Base-by-base conservation (phyloP, 1,140 invertebrate species). In the Drosophila malerkotliana region DNA sequence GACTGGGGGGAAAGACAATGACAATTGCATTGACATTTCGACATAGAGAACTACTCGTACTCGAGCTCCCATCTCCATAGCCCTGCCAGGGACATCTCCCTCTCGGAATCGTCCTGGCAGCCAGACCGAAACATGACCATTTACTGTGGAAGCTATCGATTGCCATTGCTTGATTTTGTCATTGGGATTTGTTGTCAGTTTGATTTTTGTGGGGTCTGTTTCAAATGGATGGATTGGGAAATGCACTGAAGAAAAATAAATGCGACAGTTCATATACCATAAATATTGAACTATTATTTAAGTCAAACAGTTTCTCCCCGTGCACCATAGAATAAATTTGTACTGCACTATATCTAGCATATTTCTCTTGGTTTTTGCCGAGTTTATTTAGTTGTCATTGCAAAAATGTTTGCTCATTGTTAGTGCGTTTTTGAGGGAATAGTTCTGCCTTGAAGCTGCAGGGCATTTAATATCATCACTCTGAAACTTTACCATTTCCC, bases 141-240 rank as follows among this genome's bases (percentile, higher is more conserved):
- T 87, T 82, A 85, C 69, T 75, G 69, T 47, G 62, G 26, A 54
- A 44, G 39, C 72, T 83, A 87, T 87, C 82, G 83, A 82, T 78
- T 87, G 78, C 82, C 81, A 72, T 87, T 87, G 78, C 82, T 87
- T 87, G 83, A 87, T 87, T 87, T 88, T 82, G 82, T 82, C 82
- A 87, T 87, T 82, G 83, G 82, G 82, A 87, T 88, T 82, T 82
- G 82, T 87, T 87, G 82, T 87, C 78, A 88, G 78, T 77, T 88
- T 81, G 83, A 87, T 87, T 87, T 87, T 88, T 76, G 83, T 76
- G 41, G 59, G 66, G 26, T 68, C 51, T 52, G 21, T 68, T 68
- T 55, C 64, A 49, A 68, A 9, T 21, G 28, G 24, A 24, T 24
- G 34, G 61, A 44, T 34, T 32, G 15, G 41, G 21, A 45, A 28